phyloP scores from a whole-genome alignment of 1,140 invertebrate genomes.

The Dinoponera quadriceps region DNA sequence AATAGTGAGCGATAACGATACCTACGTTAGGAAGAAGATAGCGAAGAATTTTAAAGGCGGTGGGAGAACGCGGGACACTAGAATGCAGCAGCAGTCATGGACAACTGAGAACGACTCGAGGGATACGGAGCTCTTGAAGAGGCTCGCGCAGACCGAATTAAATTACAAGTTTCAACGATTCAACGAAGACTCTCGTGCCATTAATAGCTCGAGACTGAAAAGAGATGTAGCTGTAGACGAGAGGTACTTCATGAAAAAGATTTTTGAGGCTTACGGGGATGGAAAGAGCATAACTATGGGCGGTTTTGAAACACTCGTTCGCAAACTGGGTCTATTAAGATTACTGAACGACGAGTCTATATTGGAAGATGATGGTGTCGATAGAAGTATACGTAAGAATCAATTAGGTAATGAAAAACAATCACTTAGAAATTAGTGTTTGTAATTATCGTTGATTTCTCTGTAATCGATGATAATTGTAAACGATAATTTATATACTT shows the following conservation, averaged over 20 bases:
- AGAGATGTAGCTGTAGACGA: conserved; percentile 75
- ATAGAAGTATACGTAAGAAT: conserved; percentile 72
- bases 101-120: conserved; percentile 42
- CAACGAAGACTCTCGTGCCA: conserved; percentile 32
- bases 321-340: conserved; percentile 87
- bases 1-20: conserved; percentile 26
- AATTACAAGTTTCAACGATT: conserved; percentile 21
- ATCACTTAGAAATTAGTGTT: not conserved
- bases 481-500: too few relatives aligned
- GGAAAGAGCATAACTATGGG: conserved; percentile 88
- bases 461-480: conserved; percentile 10
- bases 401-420: conserved; percentile 55
- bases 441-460: not conserved
- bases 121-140: conserved; percentile 75
- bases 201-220: conserved; percentile 62
- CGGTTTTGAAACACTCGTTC: conserved; percentile 89
- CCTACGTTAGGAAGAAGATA: conserved; percentile 47
- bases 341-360: conserved; percentile 79
- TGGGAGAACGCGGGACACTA: not conserved
- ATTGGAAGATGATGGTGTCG: conserved; percentile 60
- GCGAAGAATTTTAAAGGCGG: conserved; percentile 43
- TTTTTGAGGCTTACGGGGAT: conserved; percentile 86
- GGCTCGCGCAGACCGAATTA: conserved; percentile 74
- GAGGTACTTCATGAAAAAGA: conserved; percentile 82
- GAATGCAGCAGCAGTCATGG: not conserved